Evolutionary conservation across 2,888 invertebrate genomes (phyloP), one percentile per base, ranked within the genome.

Genomic region (Alentia gelatinosa): DNA sequence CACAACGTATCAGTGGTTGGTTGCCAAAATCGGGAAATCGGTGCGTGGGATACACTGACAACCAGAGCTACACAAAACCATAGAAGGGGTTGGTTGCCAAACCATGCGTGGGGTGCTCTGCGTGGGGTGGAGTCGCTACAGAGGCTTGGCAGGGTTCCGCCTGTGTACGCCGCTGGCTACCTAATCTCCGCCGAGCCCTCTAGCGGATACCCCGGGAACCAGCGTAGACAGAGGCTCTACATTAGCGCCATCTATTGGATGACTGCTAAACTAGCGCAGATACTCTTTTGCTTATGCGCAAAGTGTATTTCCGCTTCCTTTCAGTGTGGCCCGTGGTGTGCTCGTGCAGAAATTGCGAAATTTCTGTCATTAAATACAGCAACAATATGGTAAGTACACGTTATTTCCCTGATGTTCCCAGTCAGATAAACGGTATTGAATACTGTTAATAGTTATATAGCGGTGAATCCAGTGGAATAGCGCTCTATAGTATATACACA

Each of bases 321-420:
- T 74, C 23, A 15, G 1, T 37, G 15, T 1, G 15, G 19, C 15
- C 74, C 30, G 30, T 33, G 79, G 79, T 35, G 39, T 26, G 79
- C 79, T 35, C 23, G 79, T 79, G 79, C 39, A 19, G 79, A 79
- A 79, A 79, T 79, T 79, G 35, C 39, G 79, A 35, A 79, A 79
- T 79, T 79, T 79, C 79, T 79, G 39, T 39, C 39, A 35, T n/a
- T 37, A 37, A 79, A 79, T 26, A 79, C 35, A n/a, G 79, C 79
- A 23, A 9, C 35, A 79, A 19, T 39, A 79, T 79, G 79, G 79
- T 79, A 35, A 79, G 79, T 79, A 3, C 5, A 39, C 37, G 4
- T 3, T 39, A 79, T 79, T 79, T 35, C 3, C 15, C 35, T 12
- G 15, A 35, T 23, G 12, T 33, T 23, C 4, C 1, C 12, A 37